These are phyloP conservation scores for Diacarnus erythraeanus DNA, from an alignment of 37 sponge, comb jelly and placozoan genomes.

Conservation along the genomic window DNA sequence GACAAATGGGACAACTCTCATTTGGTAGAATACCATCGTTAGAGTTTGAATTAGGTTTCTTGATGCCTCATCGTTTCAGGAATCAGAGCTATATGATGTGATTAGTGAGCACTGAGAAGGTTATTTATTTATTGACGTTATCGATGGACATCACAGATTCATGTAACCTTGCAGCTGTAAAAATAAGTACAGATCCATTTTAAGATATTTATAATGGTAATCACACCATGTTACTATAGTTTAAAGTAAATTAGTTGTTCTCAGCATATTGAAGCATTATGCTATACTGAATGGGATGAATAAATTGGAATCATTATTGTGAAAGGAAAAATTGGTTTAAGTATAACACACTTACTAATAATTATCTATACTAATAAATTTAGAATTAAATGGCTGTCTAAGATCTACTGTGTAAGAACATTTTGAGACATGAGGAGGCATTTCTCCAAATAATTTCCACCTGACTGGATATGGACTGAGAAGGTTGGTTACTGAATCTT, in stretches of 20 bases:
- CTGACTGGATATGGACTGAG: not conserved
- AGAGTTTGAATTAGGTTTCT: not conserved
- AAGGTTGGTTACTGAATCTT: not conserved
- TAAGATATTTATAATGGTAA: not conserved
- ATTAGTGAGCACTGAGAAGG: no score
- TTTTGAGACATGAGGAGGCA: no score
- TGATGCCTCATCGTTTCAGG: constrained; percentile 6
- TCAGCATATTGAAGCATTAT: no score
- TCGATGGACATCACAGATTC: not conserved
- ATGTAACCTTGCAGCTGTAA: constrained; percentile 4
- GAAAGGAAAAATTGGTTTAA: no score
- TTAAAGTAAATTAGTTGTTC: no score
- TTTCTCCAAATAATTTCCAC: constrained; percentile 2
- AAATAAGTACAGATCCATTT: not conserved
- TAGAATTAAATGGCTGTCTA: no score
- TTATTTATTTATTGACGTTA: no score
- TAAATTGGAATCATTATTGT: not conserved
- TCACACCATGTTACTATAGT: not conserved
- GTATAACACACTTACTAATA: constrained; percentile 2
- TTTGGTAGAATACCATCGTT: not conserved
- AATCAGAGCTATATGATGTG: no score
- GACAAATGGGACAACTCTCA: no score
- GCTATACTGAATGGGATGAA: not conserved
- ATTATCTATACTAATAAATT: no score
- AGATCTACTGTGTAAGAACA: no score